Percentiles rank a stretch among this genome's conserved stretches.
phyloP scores from a whole-genome alignment of 2,888 invertebrate species.

The Plusia festucae region DNA sequence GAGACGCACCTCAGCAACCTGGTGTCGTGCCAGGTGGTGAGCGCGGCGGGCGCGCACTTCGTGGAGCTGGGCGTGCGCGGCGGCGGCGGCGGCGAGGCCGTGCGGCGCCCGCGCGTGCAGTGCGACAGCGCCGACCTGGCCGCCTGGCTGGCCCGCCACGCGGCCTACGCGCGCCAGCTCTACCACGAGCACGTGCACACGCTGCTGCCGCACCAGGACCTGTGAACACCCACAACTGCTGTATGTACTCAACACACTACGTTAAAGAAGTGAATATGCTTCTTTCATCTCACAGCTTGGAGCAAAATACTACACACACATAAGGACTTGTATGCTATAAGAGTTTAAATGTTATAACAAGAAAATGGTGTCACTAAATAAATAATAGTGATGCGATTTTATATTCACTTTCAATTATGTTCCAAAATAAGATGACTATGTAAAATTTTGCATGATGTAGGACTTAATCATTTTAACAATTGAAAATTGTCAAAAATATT shows the following conservation, averaged over 20 bases:
- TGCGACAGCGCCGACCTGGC: conserved; percentile 93
- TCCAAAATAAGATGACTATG: background rate
- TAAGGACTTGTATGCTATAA: background rate
- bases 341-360: background rate
- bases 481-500: background rate
- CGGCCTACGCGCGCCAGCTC: conserved; percentile 96
- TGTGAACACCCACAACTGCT: conserved; percentile 48
- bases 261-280: background rate
- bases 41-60: conserved; percentile 89
- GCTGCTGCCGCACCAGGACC: conserved; percentile 79
- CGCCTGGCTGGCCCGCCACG: conserved; percentile 93
- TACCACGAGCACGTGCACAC: conserved; percentile 95
- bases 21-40: conserved; percentile 90
- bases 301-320: background rate
- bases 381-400: conserved; percentile 2
- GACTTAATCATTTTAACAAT: background rate
- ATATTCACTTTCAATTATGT: conserved; percentile 5
- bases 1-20: conserved; percentile 91
- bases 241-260: background rate
- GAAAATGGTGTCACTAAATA: background rate
- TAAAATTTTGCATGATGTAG: conserved; percentile 6
- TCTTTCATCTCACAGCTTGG: background rate
- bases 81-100: conserved; percentile 79
- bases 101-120: conserved; percentile 93
- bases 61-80: conserved; percentile 92